Base-by-base conservation (phyloP, 2,797 vertebrate genomes). In the Lerista edwardsae region DNA sequence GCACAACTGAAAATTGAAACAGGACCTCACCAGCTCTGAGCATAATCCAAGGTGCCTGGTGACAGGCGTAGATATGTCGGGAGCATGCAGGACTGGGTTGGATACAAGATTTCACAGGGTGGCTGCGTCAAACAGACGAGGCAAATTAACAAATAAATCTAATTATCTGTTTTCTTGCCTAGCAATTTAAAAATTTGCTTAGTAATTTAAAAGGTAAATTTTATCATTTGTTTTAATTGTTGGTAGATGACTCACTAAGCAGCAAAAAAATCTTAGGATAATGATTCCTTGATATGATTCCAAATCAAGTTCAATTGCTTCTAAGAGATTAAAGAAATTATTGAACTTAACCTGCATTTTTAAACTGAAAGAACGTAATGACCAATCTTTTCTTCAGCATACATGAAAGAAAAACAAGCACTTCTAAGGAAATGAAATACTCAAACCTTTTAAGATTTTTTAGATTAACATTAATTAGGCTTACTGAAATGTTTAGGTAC, bases 221-320 rank as follows among this genome's bases (percentile, higher is more conserved):
- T 82, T 19, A 88, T 90, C 73, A 64, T 72, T 83, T 87, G n/a
- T 80, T 92, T 82, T 57, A 89, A 84, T 77, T 91, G 55, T 69
- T 75, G 39, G 73, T 39, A 84, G 79, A 83, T 84, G 84, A 91
- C 79, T 91, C 68, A 87, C 0, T 39, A 68, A 87, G n/a, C 85
- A 69, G 4, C n/a, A 81, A 90, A 79, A 81, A 89, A 79, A 88
- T 90, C 62, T 83, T n/a, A 79, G 10, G 75, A 81, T 55, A 88
- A 87, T 87, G 21, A 75, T 83, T 68, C 27, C 55, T 62, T 87
- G 31, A 90, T 79, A 15, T 84, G 2, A 90, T 87, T 21, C 34
- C 84, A 87, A 89, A 23, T 2, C 1, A 0, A n/a, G 8, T 14
- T 79, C 15, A 86, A 86, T 79, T 31, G 8, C 1, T 86, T 89